These are phyloP conservation scores for Distichodus sexfasciatus DNA, from an alignment of 2,797 vertebrate species.

Conservation along the genomic window DNA sequence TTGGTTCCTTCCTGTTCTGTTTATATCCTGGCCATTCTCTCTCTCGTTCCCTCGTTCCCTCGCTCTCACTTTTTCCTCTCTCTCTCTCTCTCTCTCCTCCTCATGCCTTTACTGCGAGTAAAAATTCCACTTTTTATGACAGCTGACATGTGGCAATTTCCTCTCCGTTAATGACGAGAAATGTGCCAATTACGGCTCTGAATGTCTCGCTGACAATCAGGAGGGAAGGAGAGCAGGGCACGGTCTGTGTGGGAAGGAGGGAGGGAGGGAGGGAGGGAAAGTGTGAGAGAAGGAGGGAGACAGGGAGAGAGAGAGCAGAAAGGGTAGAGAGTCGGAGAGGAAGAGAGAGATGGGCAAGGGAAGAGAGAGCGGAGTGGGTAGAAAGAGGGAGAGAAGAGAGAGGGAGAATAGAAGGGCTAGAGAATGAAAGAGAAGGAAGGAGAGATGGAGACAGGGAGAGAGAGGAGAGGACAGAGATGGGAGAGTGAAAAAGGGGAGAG, in stretches of 20 bases:
- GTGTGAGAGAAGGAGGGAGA: constrained; percentile 5
- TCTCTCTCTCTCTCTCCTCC: neutral
- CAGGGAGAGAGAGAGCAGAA: constrained; percentile 25
- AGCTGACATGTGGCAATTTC: constrained; percentile 86
- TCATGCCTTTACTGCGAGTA: constrained; percentile 15
- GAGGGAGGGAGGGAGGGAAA: no score
- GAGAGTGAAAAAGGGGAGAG: constrained; percentile 39
- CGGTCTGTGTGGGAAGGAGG: constrained; percentile 57
- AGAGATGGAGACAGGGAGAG: no score
- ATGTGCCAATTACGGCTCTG: constrained; percentile 90
- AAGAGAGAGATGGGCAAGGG: constrained; percentile 41
- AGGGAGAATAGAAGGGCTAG: no score
- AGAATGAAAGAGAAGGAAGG: no score
- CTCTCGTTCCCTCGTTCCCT: neutral
- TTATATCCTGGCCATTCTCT: neutral
- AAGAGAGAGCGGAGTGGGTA: constrained; percentile 21
- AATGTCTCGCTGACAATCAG: constrained; percentile 88
- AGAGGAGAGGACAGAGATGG: no score
- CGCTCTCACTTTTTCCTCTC: neutral
- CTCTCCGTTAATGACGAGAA: constrained; percentile 88
- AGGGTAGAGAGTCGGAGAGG: constrained; percentile 47
- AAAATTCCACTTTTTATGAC: constrained; percentile 65
- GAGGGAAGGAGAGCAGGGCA: constrained; percentile 79
- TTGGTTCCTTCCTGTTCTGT: neutral
- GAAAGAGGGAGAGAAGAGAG: constrained; percentile 13